phyloP scores from a whole-genome alignment of 64 coral and sea anemone species.

The Actinia equina region DNA sequence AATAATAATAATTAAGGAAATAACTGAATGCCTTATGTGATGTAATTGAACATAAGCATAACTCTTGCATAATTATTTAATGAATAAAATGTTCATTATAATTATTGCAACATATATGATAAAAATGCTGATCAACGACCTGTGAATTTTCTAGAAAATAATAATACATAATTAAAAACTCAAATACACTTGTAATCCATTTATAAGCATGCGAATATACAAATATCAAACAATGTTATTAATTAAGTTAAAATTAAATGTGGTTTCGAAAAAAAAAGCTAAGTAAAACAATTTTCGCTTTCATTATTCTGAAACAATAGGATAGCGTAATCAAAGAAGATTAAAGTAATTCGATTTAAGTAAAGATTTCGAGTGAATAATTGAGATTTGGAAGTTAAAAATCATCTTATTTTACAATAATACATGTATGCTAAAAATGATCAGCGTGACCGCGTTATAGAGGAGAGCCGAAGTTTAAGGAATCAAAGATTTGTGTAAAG shows the following conservation, averaged over 20 bases:
- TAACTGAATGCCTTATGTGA: too few species aligned
- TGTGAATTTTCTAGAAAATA: not conserved
- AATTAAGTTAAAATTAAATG: not conserved
- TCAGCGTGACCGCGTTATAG: too few species aligned
- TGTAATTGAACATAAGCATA: too few species aligned
- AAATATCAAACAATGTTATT: too few species aligned
- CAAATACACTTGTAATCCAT: too few species aligned
- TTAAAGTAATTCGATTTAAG: not conserved
- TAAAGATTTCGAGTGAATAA: not conserved
- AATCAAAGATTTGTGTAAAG: not conserved
- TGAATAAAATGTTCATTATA: not conserved
- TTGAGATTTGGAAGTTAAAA: not conserved
- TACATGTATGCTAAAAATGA: too few species aligned
- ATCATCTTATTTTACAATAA: not conserved
- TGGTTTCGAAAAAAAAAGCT: not conserved
- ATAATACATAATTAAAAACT: too few species aligned
- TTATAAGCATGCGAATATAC: too few species aligned
- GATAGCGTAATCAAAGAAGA: not conserved
- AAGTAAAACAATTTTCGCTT: not conserved
- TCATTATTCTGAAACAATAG: not conserved
- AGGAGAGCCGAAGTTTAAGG: not conserved
- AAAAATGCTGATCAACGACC: not conserved
- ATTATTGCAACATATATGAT: not conserved
- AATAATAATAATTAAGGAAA: too few species aligned
- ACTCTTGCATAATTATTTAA: too few species aligned